These are phyloP conservation scores for Paedocypris micromegethes DNA, from an alignment of 2,797 vertebrate species.

Conservation along the genomic window DNA sequence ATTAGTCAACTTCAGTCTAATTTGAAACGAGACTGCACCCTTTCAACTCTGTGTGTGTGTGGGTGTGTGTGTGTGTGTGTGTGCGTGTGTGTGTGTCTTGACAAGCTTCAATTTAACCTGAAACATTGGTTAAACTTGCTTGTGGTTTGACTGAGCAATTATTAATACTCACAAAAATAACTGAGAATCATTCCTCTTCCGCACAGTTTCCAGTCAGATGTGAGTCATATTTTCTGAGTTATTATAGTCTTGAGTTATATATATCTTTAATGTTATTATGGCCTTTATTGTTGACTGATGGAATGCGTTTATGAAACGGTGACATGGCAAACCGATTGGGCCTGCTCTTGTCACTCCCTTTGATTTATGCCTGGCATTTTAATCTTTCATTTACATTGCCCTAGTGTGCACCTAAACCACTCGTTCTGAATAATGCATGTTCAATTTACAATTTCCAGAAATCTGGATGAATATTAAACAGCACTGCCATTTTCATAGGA, in stretches of 20 bases:
- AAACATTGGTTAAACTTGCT: too few relatives aligned
- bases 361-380: slow-evolving; percentile 41
- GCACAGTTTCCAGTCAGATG: too few relatives aligned
- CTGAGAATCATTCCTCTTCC: too few relatives aligned
- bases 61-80: too few relatives aligned
- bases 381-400: slow-evolving; percentile 47
- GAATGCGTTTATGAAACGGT: slow-evolving; percentile 23
- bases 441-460: slow-evolving; percentile 36
- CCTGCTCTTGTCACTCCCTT: slow-evolving; percentile 22
- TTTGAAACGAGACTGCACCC: neutral
- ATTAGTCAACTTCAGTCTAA: slow-evolving; percentile 19
- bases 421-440: slow-evolving; percentile 47
- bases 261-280: slow-evolving; percentile 2
- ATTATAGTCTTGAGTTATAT: slow-evolving; percentile 1
- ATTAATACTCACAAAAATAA: too few relatives aligned
- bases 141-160: too few relatives aligned
- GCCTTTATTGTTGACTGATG: slow-evolving; percentile 31
- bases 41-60: too few relatives aligned
- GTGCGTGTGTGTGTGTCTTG: too few relatives aligned
- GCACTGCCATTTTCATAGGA: slow-evolving; percentile 19
- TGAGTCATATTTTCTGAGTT: too few relatives aligned
- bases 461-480: slow-evolving; percentile 44
- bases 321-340: slow-evolving; percentile 32
- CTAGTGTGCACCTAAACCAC: slow-evolving; percentile 30
- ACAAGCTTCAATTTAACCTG: too few relatives aligned